Percentiles rank a stretch among this genome's conserved stretches.
phyloP scores from a whole-genome alignment of 2,888 invertebrate species.

The Drosophila hamatofila region DNA sequence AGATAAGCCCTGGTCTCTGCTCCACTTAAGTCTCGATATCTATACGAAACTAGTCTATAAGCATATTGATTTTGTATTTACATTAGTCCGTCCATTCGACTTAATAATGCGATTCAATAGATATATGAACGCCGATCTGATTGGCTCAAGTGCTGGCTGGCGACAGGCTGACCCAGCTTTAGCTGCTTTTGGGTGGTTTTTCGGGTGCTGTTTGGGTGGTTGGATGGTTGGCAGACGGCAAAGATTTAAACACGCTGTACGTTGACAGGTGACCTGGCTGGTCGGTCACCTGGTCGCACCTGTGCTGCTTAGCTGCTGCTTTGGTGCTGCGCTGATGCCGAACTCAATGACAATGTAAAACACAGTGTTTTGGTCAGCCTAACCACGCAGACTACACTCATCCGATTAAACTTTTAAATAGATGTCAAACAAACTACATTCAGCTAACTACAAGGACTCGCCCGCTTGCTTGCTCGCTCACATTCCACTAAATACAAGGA shows the following conservation, averaged over 20 bases:
- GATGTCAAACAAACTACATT: conserved; percentile 81
- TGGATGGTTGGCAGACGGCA: conserved; percentile 10
- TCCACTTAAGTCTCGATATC: conserved; percentile 25
- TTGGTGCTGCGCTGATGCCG: conserved; percentile 35
- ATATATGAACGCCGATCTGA: conserved; percentile 52
- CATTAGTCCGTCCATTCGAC: conserved; percentile 63
- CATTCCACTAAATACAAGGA: conserved; percentile 76
- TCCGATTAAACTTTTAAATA: conserved; percentile 82
- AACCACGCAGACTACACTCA: conserved; percentile 81
- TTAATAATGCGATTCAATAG: conserved; percentile 48
- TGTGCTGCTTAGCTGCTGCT: conserved; percentile 36
- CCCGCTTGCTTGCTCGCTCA: conserved; percentile 29
- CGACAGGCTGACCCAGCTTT: conserved; percentile 53
- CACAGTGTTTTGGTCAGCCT: conserved; percentile 78
- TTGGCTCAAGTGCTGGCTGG: conserved; percentile 64
- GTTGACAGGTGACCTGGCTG: conserved; percentile 16
- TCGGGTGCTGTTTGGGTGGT: not conserved
- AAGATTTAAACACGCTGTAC: conserved; percentile 20
- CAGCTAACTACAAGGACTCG: conserved; percentile 75
- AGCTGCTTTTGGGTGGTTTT: not conserved
- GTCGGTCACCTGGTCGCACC: conserved; percentile 53
- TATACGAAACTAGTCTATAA: conserved; percentile 12
- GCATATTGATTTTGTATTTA: conserved; percentile 58
- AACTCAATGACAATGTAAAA: conserved; percentile 78
- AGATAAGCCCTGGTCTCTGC: conserved; percentile 41